Percentiles rank a stretch among this genome's conserved stretches.
These are phyloP conservation scores for Apodemia duryi DNA, from an alignment of 2,888 invertebrate genomes.

Conservation along the genomic window DNA sequence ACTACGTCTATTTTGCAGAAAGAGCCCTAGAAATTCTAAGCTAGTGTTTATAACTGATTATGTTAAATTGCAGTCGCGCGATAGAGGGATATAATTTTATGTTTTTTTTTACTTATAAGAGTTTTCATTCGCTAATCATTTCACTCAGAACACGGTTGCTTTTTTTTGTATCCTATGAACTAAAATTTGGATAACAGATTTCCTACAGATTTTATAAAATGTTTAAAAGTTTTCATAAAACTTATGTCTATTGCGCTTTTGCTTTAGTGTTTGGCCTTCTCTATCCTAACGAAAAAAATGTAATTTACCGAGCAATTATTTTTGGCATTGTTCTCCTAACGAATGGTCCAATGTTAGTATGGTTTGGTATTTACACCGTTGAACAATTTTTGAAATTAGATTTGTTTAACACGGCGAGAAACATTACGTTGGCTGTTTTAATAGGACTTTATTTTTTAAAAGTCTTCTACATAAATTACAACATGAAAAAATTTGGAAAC, in stretches of 20 bases:
- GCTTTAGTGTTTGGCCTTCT: constrained; percentile 47
- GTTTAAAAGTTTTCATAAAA: constrained; percentile 50
- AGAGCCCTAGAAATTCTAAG: not conserved
- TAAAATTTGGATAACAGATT: not conserved
- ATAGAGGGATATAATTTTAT: not conserved
- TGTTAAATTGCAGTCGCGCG: not conserved
- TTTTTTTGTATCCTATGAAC: not conserved
- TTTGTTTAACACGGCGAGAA: constrained; percentile 49
- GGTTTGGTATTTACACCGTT: constrained; percentile 47
- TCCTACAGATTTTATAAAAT: constrained; percentile 20
- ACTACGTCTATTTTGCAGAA: too few relatives aligned
- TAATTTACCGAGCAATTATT: constrained; percentile 33
- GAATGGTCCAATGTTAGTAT: constrained; percentile 44
- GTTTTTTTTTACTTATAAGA: not conserved
- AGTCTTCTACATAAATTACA: constrained; percentile 45
- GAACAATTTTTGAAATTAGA: constrained; percentile 45
- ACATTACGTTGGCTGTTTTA: constrained; percentile 47
- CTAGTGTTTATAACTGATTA: constrained; percentile 1
- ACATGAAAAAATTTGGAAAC: constrained; percentile 42
- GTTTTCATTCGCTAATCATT: not conserved
- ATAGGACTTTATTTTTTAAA: constrained; percentile 53
- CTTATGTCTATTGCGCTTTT: constrained; percentile 50
- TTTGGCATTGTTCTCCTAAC: constrained; percentile 36
- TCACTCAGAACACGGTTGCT: not conserved
- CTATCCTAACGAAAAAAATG: constrained; percentile 49